Evolutionary conservation across 2,888 invertebrate genomes (phyloP).

Genomic region (Shargacucullia verbasci): DNA sequence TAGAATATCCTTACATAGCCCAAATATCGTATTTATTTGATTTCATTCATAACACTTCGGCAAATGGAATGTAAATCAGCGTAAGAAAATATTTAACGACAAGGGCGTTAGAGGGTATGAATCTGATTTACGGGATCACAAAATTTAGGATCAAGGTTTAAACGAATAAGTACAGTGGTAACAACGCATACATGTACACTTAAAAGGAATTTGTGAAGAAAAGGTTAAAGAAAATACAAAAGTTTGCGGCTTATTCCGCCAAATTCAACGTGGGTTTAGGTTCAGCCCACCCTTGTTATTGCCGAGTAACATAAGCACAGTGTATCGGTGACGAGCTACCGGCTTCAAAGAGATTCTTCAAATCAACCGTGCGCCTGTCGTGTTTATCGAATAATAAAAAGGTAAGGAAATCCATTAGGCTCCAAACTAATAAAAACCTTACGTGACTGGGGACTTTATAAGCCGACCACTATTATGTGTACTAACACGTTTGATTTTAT

Average conservation of each 20-base stretch:
- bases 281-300: conserved; percentile 52
- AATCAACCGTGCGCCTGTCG: conserved; percentile 62
- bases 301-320: conserved; percentile 54
- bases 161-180: conserved; percentile 49
- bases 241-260: conserved; percentile 66
- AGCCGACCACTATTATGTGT: conserved; percentile 47
- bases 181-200: conserved; percentile 47
- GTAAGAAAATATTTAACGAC: conserved; percentile 54
- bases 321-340: conserved; percentile 55
- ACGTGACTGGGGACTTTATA: conserved; percentile 59
- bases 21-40: conserved; percentile 48
- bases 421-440: conserved; percentile 64
- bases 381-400: conserved; percentile 66
- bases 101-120: conserved; percentile 42
- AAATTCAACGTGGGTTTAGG: conserved; percentile 59
- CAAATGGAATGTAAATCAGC: conserved; percentile 54
- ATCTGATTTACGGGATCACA: conserved; percentile 49
- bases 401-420: conserved; percentile 64
- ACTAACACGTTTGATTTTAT: conserved; percentile 66
- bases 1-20: conserved; percentile 43
- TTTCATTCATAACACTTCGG: conserved; percentile 43
- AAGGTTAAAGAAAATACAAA: conserved; percentile 66
- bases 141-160: conserved; percentile 41
- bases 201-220: conserved; percentile 62
- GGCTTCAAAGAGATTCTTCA: conserved; percentile 69